A percentile compares a stretch with the other conserved stretches of the same genome.
phyloP scores from a whole-genome alignment of 2,797 vertebrate species.

The Nannoperca australis region DNA sequence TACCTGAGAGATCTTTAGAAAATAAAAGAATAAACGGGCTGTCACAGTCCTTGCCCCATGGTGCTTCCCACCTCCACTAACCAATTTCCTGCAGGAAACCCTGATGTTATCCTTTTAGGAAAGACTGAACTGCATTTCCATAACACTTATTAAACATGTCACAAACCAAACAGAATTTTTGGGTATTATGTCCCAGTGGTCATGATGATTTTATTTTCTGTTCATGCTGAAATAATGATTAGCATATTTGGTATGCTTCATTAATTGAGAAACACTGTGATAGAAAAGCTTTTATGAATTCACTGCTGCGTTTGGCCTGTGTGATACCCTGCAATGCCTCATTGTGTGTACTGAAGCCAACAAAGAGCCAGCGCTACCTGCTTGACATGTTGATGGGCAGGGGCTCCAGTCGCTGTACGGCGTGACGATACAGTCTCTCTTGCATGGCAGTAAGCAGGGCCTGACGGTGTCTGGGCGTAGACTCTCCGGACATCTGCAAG shows the following conservation, averaged over 20 bases:
- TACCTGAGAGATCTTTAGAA: not conserved
- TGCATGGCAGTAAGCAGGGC: slow-evolving; percentile 94
- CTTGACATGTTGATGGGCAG: slow-evolving; percentile 89
- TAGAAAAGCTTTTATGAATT: not conserved
- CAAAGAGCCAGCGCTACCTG: slow-evolving; percentile 83
- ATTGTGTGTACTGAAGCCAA: not conserved
- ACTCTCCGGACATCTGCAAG: slow-evolving; percentile 93
- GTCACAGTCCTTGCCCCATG: not conserved
- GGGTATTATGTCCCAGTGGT: not conserved
- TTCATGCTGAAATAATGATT: slow-evolving; percentile 22
- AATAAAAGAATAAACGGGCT: not conserved
- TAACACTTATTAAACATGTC: slow-evolving; percentile 6
- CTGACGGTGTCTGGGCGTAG: slow-evolving; percentile 95
- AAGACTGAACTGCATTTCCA: not conserved
- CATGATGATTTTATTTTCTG: slow-evolving; percentile 1
- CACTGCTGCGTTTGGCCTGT: not conserved
- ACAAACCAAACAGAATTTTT: slow-evolving; percentile 6
- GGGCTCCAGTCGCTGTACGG: slow-evolving; percentile 95
- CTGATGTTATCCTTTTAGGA: not conserved
- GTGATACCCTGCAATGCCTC: not conserved
- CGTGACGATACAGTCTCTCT: slow-evolving; percentile 93
- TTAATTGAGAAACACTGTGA: not conserved
- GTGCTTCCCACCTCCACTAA: not conserved
- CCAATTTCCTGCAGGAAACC: not conserved
- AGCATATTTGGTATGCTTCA: not conserved